phyloP scores from a whole-genome alignment of 2,888 invertebrate species.

The Drymonia ruficornis region DNA sequence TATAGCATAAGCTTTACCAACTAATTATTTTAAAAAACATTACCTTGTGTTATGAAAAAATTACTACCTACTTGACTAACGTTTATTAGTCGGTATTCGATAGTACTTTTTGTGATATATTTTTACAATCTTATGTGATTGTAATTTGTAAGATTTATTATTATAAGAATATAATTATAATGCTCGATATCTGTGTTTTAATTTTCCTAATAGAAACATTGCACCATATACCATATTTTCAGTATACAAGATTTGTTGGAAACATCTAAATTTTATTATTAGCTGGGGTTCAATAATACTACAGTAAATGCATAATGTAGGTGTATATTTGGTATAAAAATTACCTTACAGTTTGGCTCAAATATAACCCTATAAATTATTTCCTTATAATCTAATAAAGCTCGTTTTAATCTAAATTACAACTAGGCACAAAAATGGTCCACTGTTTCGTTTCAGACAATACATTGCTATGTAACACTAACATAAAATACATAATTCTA shows the following conservation, averaged over 20 bases:
- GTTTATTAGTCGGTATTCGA: constrained; percentile 21
- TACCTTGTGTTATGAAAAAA: background rate
- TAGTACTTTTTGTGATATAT: constrained; percentile 31
- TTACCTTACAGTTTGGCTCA: constrained; percentile 62
- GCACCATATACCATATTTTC: background rate
- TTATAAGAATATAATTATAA: constrained; percentile 61
- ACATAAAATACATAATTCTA: background rate
- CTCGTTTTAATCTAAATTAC: constrained; percentile 59
- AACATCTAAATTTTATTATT: background rate
- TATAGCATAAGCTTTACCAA: background rate
- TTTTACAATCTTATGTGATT: background rate
- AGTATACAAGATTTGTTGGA: background rate
- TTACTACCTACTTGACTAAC: constrained; percentile 10
- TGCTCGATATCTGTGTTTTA: constrained; percentile 52
- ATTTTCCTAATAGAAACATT: constrained; percentile 7
- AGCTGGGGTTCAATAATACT: background rate
- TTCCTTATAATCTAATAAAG: constrained; percentile 67
- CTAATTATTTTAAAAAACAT: background rate
- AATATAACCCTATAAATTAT: constrained; percentile 63
- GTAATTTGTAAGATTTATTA: constrained; percentile 8
- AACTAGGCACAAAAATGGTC: constrained; percentile 48
- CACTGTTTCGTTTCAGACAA: constrained; percentile 17
- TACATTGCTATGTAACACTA: constrained; percentile 1
- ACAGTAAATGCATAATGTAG: constrained; percentile 33
- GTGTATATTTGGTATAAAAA: constrained; percentile 82